Percentiles rank a stretch among this genome's conserved stretches.
Evolutionary conservation across 2,888 invertebrate species (phyloP).

Genomic region (Cryptocheilus praepositus): DNA sequence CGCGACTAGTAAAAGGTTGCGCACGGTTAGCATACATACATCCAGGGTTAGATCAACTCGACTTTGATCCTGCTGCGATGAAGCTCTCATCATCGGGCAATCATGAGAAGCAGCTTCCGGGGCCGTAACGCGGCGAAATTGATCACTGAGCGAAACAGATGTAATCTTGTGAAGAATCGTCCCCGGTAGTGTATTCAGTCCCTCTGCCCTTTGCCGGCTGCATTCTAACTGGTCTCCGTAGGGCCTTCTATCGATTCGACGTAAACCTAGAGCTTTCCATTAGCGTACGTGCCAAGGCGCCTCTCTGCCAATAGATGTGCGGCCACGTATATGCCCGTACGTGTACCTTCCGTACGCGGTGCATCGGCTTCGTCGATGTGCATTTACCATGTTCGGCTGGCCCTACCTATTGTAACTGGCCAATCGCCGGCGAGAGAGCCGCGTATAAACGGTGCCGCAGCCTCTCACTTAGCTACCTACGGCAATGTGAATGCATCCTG

Average conservation of each 20-base stretch:
- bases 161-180: not conserved
- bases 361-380: slow-evolving; percentile 32
- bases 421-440: slow-evolving; percentile 39
- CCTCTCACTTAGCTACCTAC: slow-evolving; percentile 29
- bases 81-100: too few relatives aligned
- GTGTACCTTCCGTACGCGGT: not conserved
- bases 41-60: too few relatives aligned
- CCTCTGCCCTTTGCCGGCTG: too few relatives aligned
- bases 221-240: slow-evolving; percentile 3
- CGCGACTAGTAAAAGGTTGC: too few relatives aligned
- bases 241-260: slow-evolving; percentile 56
- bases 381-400: slow-evolving; percentile 39
- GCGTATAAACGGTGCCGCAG: slow-evolving; percentile 25
- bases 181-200: too few relatives aligned
- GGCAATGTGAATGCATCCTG: slow-evolving; percentile 15
- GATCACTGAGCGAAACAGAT: not conserved
- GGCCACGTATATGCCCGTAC: slow-evolving; percentile 66
- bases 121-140: too few relatives aligned
- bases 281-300: slow-evolving; percentile 85
- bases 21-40: too few relatives aligned
- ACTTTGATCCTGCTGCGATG: too few relatives aligned
- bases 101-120: too few relatives aligned
- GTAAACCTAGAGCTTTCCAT: slow-evolving; percentile 58
- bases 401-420: slow-evolving; percentile 37
- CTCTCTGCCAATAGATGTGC: slow-evolving; percentile 83